Evolutionary conservation across 2,797 vertebrate genomes (phyloP).

Genomic region (Phataginus tetradactyla): DNA sequence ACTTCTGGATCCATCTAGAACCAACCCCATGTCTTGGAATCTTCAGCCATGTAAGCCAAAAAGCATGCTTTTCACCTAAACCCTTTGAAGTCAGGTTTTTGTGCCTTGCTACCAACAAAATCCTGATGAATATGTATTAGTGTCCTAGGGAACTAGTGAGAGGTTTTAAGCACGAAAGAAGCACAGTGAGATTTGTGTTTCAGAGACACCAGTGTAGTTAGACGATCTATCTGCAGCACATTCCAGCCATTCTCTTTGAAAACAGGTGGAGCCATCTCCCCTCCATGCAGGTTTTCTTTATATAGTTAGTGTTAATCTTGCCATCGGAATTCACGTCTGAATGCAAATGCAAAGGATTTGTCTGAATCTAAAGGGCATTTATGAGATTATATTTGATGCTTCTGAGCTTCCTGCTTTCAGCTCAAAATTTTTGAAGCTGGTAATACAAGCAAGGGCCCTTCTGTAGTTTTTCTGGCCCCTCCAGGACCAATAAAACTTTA

Average conservation of each 20-base stretch:
- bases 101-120: not conserved
- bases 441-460: not conserved
- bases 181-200: not conserved
- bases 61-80: not conserved
- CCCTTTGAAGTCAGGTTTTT: not conserved
- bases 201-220: not conserved
- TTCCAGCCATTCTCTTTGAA: not conserved
- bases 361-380: not conserved
- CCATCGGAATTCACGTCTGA: not conserved
- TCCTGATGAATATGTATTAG: not conserved
- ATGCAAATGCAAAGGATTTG: not conserved
- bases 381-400: not conserved
- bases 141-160: not conserved
- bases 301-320: not conserved
- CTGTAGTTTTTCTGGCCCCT: not conserved
- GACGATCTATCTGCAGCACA: accelerated
- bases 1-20: not conserved
- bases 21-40: not conserved
- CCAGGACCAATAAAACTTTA: conserved; percentile 13
- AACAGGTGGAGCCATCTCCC: not conserved
- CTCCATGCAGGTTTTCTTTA: not conserved
- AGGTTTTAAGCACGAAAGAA: not conserved
- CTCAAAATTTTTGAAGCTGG: not conserved
- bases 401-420: conserved; percentile 15
- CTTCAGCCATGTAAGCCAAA: not conserved